phyloP scores from a whole-genome alignment of 92 coral and sea anemone genomes.

The Porites evermanni region DNA sequence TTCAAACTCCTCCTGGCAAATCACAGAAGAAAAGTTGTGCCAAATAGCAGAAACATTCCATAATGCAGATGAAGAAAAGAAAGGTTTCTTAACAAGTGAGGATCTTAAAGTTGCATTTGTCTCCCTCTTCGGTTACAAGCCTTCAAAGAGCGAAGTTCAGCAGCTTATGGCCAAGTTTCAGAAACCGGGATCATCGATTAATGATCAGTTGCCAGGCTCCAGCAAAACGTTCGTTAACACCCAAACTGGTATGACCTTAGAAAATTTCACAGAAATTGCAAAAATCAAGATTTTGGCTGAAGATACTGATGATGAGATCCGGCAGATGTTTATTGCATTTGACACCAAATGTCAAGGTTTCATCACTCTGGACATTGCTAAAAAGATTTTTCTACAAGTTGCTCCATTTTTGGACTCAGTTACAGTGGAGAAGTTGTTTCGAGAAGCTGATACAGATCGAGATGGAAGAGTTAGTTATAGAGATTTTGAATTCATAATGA shows the following conservation, averaged over 20 bases:
- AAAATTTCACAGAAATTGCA: conserved; percentile 70
- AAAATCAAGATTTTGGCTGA: conserved; percentile 75
- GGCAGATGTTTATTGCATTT: conserved; percentile 95
- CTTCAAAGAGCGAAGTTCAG: conserved; percentile 84
- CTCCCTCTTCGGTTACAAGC: conserved; percentile 94
- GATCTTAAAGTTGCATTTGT: conserved; percentile 95
- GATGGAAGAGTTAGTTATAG: conserved; percentile 94
- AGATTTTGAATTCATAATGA: conserved; percentile 97
- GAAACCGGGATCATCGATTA: not conserved
- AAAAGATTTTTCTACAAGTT: conserved; percentile 68
- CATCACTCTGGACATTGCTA: conserved; percentile 83
- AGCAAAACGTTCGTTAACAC: not conserved
- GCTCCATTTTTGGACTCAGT: conserved; percentile 89
- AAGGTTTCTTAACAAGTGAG: conserved; percentile 82
- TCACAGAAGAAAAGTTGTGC: conserved; percentile 44
- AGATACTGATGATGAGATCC: conserved; percentile 86
- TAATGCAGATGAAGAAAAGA: conserved; percentile 72
- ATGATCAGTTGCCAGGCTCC: not conserved
- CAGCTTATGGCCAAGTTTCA: conserved; percentile 71
- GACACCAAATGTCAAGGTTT: conserved; percentile 90
- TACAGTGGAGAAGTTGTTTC: conserved; percentile 81
- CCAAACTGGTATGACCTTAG: conserved; percentile 64
- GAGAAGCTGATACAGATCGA: conserved; percentile 89
- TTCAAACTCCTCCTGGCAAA: not conserved
- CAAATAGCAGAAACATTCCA: conserved; percentile 79